Evolutionary conservation across 2,113 vertebrate genomes (phyloP), one percentile per base, ranked within the genome.

Genomic region (Callithrix jacchus): DNA sequence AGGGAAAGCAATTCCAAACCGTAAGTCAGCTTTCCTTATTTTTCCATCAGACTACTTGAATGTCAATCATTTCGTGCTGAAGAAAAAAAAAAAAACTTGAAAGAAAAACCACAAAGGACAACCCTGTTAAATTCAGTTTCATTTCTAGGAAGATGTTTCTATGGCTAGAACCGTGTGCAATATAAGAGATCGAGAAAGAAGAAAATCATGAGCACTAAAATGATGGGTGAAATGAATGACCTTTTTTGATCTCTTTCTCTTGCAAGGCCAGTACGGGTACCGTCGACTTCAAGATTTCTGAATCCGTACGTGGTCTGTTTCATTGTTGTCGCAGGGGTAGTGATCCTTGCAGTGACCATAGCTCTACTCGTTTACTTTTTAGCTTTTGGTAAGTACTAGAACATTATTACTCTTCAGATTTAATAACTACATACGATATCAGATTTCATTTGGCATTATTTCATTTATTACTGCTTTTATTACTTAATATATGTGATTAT

Each of bases 311-410:
- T 98, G 79, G 97, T 98, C 2, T 89, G 92, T 80, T 9, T 98
- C 21, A 79, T 98, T 18, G 94, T 98, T 14, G 54, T 98, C 18
- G 96, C 89, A 37, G 84, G 73, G n/a, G 97, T 97, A 23, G 54
- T 88, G 20, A 95, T 98, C 92, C 86, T 98, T 94, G 98, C 98
- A 8, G 84, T 98, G 80, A 97, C 61, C 6, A 54, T 97, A 87
- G 98, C 90, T 71, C 94, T 99, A 47, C 97, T 99, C 35, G 94
- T 98, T 86, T 96, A 98, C 97, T 98, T 98, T 96, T 96, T 98
- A 89, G 95, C 97, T 45, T 98, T 98, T 76, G 98, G 98, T 98
- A 97, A 98, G 98, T 98, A 90, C 13, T 20, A 82, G 14, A 56
- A 71, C 10, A 56, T 49, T 76, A 49, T 45, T 68, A 81, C 21